Percentiles rank a stretch among this genome's conserved stretches.
Evolutionary conservation across 2,888 invertebrate genomes (phyloP).

Genomic region (Dioctria rufipes): DNA sequence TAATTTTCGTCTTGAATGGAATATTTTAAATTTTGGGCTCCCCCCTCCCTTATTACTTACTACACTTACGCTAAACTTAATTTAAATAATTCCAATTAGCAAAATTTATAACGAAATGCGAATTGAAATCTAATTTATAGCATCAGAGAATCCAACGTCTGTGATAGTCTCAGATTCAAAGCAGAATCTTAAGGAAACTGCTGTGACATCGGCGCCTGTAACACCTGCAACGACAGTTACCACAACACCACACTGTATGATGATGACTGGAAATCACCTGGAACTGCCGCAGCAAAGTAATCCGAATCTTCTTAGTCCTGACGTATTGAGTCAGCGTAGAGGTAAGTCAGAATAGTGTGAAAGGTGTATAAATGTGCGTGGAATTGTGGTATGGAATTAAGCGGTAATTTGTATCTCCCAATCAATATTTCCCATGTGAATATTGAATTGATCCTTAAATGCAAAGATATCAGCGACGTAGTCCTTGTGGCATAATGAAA

Average conservation of each 20-base stretch:
- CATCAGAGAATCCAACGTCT: slow-evolving; percentile 70
- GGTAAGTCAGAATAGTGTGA: slow-evolving; percentile 68
- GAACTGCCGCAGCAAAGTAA: slow-evolving; percentile 82
- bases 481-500: not conserved
- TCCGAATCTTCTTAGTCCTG: slow-evolving; percentile 88
- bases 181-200: slow-evolving; percentile 70
- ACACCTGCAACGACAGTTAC: slow-evolving; percentile 69
- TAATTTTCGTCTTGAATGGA: slow-evolving; percentile 48
- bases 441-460: not conserved
- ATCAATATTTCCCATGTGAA: not conserved
- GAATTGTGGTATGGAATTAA: not conserved
- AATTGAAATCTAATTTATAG: slow-evolving; percentile 60
- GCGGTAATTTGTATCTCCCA: too few species aligned
- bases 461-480: not conserved
- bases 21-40: slow-evolving; percentile 33
- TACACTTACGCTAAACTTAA: slow-evolving; percentile 17
- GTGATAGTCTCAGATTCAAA: slow-evolving; percentile 71
- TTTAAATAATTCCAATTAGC: slow-evolving; percentile 4
- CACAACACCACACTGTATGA: slow-evolving; percentile 67
- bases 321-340: slow-evolving; percentile 80
- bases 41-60: not conserved
- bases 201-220: slow-evolving; percentile 71
- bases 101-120: slow-evolving; percentile 32
- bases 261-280: slow-evolving; percentile 82
- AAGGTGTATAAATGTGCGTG: too few species aligned